Evolutionary conservation across 2,797 vertebrate species (phyloP), one percentile per base, ranked within the genome.

Genomic region (Florisuga fusca): DNA sequence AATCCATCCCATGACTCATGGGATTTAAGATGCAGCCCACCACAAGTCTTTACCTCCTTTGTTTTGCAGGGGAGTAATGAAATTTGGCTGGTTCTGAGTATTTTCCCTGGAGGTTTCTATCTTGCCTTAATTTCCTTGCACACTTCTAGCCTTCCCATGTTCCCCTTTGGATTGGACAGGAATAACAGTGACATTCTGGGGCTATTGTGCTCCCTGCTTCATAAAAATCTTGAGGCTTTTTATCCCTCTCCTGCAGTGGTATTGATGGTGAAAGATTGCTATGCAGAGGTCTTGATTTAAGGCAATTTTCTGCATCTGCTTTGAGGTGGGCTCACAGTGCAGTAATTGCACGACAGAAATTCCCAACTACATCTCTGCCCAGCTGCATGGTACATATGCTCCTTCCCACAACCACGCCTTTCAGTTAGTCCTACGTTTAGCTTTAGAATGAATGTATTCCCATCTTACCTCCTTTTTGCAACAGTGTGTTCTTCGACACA

Each of bases 401-500:
- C 10, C 53, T 80, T 80, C 18, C 64, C 36, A 41, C 31, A 55
- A 15, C 16, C 6, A 0, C 9, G 36, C 17, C 46, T 83, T 71
- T 73, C 45, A 57, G 3, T 19, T 9, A 17, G 6, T 54, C 29
- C 41, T 31, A 61, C 50, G 50, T 72, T 25, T 77, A 50, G 3
- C 25, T 68, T 71, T 57, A 36, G 4, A 20, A 2, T 18, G 38
- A 5, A 2, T 15, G 34, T 46, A 67, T 26, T 6, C 4, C 33
- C 53, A 61, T 12, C 0, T 46, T 10, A 48, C 25, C 48, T 66
- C 23, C 16, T 55, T 74, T 46, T 12, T 57, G 41, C 59, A 68
- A 3, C 0, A 1, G 5, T 15, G 2, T 71, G 31, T 9, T 79
- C 45, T 89, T 84, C 33, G 11, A 51, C 27, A 36, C 1, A 0